Conservation (phyloP, 2,797 vertebrate genomes). For the Merluccius polli region DNA sequence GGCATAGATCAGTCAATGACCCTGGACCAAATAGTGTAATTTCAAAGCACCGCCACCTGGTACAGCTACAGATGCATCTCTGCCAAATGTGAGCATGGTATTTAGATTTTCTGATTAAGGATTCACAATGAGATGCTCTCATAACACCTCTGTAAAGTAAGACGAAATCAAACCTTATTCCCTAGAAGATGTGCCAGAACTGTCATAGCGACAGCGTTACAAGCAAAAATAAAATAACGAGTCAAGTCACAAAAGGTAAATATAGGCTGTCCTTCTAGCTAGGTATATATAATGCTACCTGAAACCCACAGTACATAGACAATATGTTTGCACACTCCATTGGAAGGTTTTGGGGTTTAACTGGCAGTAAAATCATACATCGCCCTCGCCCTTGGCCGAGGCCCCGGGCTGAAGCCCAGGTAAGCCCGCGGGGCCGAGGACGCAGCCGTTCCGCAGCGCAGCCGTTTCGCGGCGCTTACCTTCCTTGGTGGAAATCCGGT, state of each 20-base stretch:
- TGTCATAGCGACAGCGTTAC: neutral
- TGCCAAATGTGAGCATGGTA: neutral
- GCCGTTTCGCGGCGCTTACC: too few species aligned
- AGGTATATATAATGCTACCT: neutral
- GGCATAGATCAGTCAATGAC: too few species aligned
- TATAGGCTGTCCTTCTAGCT: neutral
- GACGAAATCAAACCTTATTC: neutral
- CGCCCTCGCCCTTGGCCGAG: neutral
- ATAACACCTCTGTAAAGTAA: neutral
- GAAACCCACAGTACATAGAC: neutral
- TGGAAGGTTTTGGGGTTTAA: neutral
- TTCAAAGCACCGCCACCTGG: too few species aligned
- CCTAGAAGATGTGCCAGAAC: neutral
- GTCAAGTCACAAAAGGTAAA: neutral
- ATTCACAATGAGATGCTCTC: neutral
- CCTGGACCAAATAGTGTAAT: too few species aligned
- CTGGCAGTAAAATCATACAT: neutral
- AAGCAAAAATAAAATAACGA: neutral
- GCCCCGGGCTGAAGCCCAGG: too few species aligned
- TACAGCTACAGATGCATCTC: neutral
- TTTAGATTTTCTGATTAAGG: neutral
- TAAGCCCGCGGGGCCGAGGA: too few species aligned
- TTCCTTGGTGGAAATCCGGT: too few species aligned
- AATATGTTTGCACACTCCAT: constrained; percentile 1
- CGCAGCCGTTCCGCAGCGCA: too few species aligned